A percentile compares a stretch with the other conserved stretches of the same genome.
Evolutionary conservation across 2,113 vertebrate genomes (phyloP).

Genomic region (Pteronura brasiliensis): DNA sequence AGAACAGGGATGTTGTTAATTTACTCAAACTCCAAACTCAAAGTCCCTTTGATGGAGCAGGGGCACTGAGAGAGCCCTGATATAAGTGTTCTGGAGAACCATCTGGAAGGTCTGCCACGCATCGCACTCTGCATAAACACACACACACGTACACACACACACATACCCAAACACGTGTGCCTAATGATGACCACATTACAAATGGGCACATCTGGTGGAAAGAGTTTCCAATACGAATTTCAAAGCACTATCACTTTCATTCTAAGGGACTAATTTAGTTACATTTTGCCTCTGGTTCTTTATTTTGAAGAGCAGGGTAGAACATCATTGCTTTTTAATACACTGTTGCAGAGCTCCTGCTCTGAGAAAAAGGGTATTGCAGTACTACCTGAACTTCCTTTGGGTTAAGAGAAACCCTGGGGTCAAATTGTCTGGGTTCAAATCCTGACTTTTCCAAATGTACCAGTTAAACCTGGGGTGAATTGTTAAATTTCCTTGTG

Average conservation of each 20-base stretch:
- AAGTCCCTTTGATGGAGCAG: constrained; percentile 63
- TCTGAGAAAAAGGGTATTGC: background rate
- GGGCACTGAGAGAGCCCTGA: constrained; percentile 51
- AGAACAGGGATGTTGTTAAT: constrained; percentile 50
- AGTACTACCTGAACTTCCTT: background rate
- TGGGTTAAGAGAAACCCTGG: background rate
- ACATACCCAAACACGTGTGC: constrained; percentile 49
- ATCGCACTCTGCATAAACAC: constrained; percentile 51
- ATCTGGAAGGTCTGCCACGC: constrained; percentile 75
- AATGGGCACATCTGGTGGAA: constrained; percentile 61
- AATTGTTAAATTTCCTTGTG: background rate
- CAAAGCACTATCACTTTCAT: constrained; percentile 45
- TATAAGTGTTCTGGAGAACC: constrained; percentile 77
- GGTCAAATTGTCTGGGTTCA: background rate
- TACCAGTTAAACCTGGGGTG: background rate
- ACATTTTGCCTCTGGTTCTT: constrained; percentile 44
- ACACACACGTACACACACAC: background rate
- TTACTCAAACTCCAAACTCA: constrained; percentile 62
- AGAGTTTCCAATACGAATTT: constrained; percentile 67
- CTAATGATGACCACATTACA: constrained; percentile 68
- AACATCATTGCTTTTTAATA: background rate
- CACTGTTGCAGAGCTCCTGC: background rate
- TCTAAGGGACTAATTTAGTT: background rate
- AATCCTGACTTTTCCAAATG: background rate
- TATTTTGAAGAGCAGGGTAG: constrained; percentile 29